These are phyloP conservation scores for Agrotis clavis DNA, from an alignment of 2,888 invertebrate species.

Conservation along the genomic window DNA sequence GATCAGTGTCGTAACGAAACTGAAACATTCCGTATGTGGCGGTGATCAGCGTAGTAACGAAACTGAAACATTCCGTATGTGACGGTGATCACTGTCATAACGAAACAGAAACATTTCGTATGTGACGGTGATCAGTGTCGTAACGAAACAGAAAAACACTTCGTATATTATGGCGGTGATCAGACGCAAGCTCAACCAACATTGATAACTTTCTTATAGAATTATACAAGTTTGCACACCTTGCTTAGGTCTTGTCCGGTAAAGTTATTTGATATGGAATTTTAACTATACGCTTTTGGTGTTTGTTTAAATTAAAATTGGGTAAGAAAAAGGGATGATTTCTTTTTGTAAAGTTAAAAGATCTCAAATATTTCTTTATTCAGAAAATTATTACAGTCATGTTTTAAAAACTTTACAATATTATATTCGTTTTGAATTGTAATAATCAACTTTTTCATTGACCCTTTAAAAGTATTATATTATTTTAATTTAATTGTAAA, in stretches of 20 bases:
- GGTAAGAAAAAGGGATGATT: background rate
- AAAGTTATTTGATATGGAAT: constrained; percentile 21
- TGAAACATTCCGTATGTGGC: background rate
- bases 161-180: background rate
- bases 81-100: background rate
- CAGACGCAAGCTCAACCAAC: background rate
- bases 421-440: background rate
- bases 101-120: too few relatives aligned
- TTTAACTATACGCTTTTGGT: constrained; percentile 32
- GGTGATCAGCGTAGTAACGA: too few relatives aligned
- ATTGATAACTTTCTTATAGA: too few relatives aligned
- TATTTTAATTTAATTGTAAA: constrained; percentile 24
- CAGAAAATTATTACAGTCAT: background rate
- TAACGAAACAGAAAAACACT: background rate
- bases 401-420: background rate
- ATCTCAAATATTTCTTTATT: background rate
- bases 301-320: constrained; percentile 12
- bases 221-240: background rate
- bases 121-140: background rate
- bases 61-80: too few relatives aligned
- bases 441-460: background rate
- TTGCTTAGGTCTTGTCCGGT: background rate
- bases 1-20: background rate
- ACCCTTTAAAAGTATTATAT: background rate
- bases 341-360: background rate